Base-by-base conservation (phyloP, 2,113 vertebrate species). In the Cairina moschata region DNA sequence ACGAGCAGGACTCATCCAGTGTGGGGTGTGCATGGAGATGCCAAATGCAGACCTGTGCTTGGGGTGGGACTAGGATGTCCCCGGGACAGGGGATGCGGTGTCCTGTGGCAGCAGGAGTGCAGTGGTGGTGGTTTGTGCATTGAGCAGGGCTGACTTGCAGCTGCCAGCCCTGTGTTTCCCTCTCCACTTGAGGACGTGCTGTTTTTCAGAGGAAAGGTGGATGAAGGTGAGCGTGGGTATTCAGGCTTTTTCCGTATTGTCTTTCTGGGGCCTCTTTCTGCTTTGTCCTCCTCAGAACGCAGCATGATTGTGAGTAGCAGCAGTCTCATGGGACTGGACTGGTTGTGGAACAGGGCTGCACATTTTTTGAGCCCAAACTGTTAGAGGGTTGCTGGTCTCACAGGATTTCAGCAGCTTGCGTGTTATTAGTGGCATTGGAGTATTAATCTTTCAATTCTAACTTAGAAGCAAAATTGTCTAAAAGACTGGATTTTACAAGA, bases 21-120 rank as follows among this genome's bases (percentile, higher is more conserved):
- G 11, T 1, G 4, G 48, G 42, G 44, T 17, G 54, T 0, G 7
- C 15, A 2, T 0, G 1, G 68, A 66, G 60, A n/a, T 46, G 84
- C 38, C 54, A 38, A 4, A 2, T 0, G 0, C 23, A 12, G 54
- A 8, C 31, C 77, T 16, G 9, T 15, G 74, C 79, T 17, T 54
- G 38, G 7, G 5, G 5, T 21, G 40, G 65, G 25, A 34, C 9
- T 0, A 0, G 44, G 29, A n/a, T 0, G 2, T 23, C 50, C 23
- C 32, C 25, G 13, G 60, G 65, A 10, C 1, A 1, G 40, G 44
- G 46, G 12, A 40, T 1, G 13, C 3, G 2, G 68, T 8, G 16
- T 38, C 42, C 54, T 73, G 54, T 59, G 55, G 65, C 21, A 17
- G 11, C 42, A 44, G 72, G 17, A 23, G 4, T 63, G 40, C 55